Conservation (phyloP, 2,888 invertebrate species). For the Acrocera orbiculus region DNA sequence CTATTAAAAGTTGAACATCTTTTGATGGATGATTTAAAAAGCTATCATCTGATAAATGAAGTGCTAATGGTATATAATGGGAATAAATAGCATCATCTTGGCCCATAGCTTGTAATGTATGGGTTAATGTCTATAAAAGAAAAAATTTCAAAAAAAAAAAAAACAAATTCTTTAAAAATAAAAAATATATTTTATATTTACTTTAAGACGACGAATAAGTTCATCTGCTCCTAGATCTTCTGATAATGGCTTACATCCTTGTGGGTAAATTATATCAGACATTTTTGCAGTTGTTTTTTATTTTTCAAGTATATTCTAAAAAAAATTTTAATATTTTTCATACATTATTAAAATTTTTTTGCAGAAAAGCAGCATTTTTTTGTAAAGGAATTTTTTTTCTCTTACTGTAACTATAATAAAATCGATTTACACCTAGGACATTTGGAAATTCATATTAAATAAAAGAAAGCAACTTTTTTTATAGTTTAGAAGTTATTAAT, state of each 20-base stretch:
- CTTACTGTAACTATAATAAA: no score
- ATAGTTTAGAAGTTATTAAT: no score
- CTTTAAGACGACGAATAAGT: slow-evolving; percentile 84
- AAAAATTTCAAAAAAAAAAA: slow-evolving; percentile 5
- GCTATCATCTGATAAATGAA: slow-evolving; percentile 84
- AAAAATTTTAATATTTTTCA: neutral
- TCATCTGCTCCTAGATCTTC: slow-evolving; percentile 94
- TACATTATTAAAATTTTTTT: no score
- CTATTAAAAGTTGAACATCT: slow-evolving; percentile 86
- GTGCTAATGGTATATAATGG: slow-evolving; percentile 77
- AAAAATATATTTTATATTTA: slow-evolving; percentile 22
- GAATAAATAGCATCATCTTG: slow-evolving; percentile 91
- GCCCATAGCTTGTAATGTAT: slow-evolving; percentile 89
- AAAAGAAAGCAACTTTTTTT: no score
- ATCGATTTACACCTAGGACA: no score
- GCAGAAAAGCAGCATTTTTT: no score
- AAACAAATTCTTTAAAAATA: no score
- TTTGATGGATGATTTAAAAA: slow-evolving; percentile 77
- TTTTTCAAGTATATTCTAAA: neutral
- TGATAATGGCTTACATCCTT: slow-evolving; percentile 84
- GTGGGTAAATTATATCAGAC: slow-evolving; percentile 84
- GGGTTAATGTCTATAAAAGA: slow-evolving; percentile 61
- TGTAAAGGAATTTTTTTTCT: no score
- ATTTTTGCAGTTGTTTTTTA: slow-evolving; percentile 31
- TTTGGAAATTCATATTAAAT: no score